Conservation (phyloP, 2,113 vertebrate genomes). For the Limanda limanda region DNA sequence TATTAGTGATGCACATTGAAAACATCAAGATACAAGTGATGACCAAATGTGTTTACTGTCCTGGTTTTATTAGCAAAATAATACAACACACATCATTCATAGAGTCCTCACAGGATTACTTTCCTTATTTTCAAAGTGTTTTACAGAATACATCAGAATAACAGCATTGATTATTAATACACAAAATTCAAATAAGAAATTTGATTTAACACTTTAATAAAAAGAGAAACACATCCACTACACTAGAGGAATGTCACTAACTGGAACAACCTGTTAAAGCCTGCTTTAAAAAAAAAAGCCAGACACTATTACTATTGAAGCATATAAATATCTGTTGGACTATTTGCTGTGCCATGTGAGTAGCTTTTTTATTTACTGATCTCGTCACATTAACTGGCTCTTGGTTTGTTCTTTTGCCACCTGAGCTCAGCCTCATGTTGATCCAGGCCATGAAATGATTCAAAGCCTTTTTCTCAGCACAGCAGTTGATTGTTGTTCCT, state of each 20-base stretch:
- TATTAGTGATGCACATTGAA: too few relatives aligned
- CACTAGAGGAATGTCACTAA: too few relatives aligned
- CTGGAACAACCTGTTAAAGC: too few relatives aligned
- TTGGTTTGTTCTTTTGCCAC: not conserved
- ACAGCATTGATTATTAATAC: too few relatives aligned
- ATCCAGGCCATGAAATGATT: constrained; percentile 12
- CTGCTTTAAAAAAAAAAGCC: too few relatives aligned
- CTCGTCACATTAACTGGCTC: constrained; percentile 4
- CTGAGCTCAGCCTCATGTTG: constrained; percentile 30
- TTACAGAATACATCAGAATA: too few relatives aligned
- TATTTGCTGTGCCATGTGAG: not conserved
- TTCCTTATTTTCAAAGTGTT: too few relatives aligned
- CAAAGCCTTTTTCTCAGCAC: not conserved
- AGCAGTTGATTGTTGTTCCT: not conserved
- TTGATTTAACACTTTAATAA: too few relatives aligned
- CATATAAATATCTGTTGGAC: not conserved
- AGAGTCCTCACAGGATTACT: not conserved
- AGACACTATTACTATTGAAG: too few relatives aligned
- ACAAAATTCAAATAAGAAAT: too few relatives aligned
- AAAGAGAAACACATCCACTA: too few relatives aligned
- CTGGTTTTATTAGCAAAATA: not conserved
- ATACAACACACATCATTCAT: not conserved
- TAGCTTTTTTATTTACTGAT: not conserved
- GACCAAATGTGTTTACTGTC: not conserved
- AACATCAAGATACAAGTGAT: not conserved